Conservation (phyloP, 2,888 invertebrate genomes). For the Dicyrtoma fusca region DNA sequence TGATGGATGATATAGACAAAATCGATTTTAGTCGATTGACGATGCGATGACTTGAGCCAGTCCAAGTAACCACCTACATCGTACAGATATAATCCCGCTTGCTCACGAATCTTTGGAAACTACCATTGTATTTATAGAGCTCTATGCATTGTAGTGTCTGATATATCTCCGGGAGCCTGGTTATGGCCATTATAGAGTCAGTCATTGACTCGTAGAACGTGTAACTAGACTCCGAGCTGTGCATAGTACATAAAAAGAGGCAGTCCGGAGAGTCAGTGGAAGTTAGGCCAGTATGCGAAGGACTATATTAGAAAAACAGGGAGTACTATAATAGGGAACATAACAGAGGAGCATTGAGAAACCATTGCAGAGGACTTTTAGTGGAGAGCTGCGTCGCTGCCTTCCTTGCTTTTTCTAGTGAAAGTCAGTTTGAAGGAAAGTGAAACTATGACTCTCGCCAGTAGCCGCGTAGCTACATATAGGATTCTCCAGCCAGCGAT, state of each 20-base stretch:
- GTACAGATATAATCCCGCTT: conserved; percentile 14
- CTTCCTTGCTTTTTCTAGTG: no score
- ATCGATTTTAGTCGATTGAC: conserved; percentile 35
- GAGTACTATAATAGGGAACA: no score
- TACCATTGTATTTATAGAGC: background rate
- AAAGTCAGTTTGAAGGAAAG: background rate
- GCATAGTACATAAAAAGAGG: background rate
- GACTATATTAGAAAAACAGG: no score
- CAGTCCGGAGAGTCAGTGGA: no score
- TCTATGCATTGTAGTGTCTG: no score
- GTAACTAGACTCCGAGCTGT: no score
- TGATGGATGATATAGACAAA: conserved; percentile 36
- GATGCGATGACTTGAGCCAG: conserved; percentile 35
- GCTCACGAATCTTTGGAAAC: conserved; percentile 18
- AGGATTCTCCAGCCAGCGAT: conserved; percentile 14
- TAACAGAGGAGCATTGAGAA: no score
- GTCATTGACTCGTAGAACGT: conserved; percentile 18
- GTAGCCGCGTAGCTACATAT: background rate
- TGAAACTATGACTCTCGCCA: conserved; percentile 1
- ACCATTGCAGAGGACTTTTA: no score
- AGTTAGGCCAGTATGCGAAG: background rate
- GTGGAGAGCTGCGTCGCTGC: no score
- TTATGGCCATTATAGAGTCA: conserved; percentile 10
- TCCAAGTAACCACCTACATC: background rate
- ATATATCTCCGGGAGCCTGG: no score